phyloP scores from a whole-genome alignment of 2,797 vertebrate species.

The Lerista edwardsae region DNA sequence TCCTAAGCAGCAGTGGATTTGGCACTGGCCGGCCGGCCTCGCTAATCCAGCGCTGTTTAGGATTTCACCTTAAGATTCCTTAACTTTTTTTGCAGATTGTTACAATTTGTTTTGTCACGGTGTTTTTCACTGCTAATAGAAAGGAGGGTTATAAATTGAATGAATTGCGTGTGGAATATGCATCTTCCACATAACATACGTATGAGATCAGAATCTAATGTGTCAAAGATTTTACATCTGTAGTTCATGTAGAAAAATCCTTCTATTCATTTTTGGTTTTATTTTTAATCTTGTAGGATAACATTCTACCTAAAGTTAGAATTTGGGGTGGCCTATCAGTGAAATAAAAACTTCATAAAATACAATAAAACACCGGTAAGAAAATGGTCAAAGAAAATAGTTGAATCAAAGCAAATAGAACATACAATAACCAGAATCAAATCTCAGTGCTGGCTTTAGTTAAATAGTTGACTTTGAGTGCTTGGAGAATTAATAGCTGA shows the following conservation, averaged over 20 bases:
- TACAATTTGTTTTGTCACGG: not conserved
- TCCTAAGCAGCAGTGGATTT: too few species aligned
- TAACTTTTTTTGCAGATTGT: not conserved
- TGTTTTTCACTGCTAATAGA: not conserved
- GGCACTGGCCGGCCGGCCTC: too few species aligned
- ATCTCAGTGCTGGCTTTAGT: too few species aligned
- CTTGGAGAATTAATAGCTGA: conserved; percentile 3
- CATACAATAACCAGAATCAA: too few species aligned
- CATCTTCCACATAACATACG: conserved; percentile 47
- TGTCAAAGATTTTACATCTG: conserved; percentile 49
- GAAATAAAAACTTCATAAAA: not conserved
- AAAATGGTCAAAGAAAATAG: not conserved
- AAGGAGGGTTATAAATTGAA: not conserved
- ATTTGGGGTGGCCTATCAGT: not conserved
- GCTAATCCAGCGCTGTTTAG: too few species aligned
- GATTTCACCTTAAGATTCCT: too few species aligned
- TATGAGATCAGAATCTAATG: conserved; percentile 38
- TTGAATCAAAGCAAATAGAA: too few species aligned
- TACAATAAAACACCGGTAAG: not conserved
- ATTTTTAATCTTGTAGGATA: not conserved
- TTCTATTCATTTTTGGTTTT: conserved; percentile 12
- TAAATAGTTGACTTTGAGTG: not conserved
- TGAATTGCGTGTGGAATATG: conserved; percentile 56
- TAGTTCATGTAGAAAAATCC: conserved; percentile 9
- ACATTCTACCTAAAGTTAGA: not conserved